These are phyloP conservation scores for Chaetophractus vellerosus DNA, from an alignment of 2,797 vertebrate species.

Conservation along the genomic window DNA sequence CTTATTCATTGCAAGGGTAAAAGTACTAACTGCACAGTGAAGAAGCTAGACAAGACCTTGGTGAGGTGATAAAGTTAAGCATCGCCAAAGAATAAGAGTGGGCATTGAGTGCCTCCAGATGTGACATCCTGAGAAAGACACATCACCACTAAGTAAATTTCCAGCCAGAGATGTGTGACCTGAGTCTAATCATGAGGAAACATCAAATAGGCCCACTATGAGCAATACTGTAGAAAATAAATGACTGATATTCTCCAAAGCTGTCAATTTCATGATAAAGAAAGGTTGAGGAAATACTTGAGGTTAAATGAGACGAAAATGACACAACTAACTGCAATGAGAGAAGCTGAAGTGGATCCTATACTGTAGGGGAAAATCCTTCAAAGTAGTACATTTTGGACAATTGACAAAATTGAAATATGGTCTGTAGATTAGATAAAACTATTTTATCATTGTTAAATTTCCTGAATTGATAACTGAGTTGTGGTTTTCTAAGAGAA, in stretches of 20 bases:
- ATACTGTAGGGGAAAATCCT: not conserved
- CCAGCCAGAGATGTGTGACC: not conserved
- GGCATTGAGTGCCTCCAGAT: not conserved
- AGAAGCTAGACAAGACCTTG: not conserved
- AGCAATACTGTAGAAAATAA: not conserved
- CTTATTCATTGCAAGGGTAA: not conserved
- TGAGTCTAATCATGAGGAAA: not conserved
- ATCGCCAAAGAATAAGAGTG: not conserved
- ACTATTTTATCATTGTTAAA: not conserved
- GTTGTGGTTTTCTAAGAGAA: not conserved
- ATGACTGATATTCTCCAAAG: not conserved
- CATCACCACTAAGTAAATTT: fast-evolving
- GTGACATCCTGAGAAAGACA: not conserved
- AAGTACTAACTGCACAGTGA: not conserved
- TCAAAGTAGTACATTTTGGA: not conserved
- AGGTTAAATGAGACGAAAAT: not conserved
- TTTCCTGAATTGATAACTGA: not conserved
- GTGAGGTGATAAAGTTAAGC: not conserved
- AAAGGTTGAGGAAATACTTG: not conserved
- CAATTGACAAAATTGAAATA: not conserved
- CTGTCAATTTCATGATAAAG: not conserved
- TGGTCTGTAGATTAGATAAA: not conserved
- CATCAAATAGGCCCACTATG: not conserved
- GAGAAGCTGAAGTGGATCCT: not conserved
- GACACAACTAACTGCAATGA: not conserved